Evolutionary conservation across 2,113 vertebrate genomes (phyloP).

Genomic region (Geococcyx californianus): DNA sequence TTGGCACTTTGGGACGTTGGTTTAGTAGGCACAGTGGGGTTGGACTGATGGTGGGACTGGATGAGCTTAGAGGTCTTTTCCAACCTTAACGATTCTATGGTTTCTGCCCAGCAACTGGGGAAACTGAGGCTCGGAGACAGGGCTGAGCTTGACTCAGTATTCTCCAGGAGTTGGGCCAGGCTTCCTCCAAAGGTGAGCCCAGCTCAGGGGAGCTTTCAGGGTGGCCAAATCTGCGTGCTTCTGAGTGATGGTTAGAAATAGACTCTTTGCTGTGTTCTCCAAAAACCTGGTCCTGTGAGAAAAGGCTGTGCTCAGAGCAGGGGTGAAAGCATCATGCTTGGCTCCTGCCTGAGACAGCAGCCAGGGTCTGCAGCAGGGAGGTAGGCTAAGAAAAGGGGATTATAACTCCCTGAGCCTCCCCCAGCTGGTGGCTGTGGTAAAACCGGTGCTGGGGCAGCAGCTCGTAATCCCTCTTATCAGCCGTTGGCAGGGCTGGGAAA

Average conservation of each 20-base stretch:
- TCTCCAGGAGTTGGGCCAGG: not conserved
- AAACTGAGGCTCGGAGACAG: not conserved
- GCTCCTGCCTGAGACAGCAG: not conserved
- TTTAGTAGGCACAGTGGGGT: no score
- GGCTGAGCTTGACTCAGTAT: not conserved
- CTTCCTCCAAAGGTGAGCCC: not conserved
- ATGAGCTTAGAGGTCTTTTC: no score
- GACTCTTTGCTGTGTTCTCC: not conserved
- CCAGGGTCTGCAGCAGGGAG: not conserved
- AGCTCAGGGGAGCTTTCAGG: not conserved
- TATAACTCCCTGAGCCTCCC: not conserved
- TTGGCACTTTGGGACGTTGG: no score
- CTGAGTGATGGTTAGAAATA: not conserved
- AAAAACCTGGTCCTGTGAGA: not conserved
- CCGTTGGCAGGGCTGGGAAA: not conserved
- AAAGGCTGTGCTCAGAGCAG: not conserved
- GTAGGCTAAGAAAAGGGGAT: not conserved
- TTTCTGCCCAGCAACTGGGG: not conserved
- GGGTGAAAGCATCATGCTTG: accelerated
- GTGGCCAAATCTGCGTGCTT: not conserved
- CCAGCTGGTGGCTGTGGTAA: not conserved
- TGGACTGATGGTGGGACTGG: no score
- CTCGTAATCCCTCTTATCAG: not conserved
- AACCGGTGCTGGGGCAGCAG: not conserved
- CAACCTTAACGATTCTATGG: no score